A percentile compares a stretch with the other conserved stretches of the same genome.
Evolutionary conservation across 2,888 invertebrate genomes (phyloP).

Genomic region (Syrista parreyssii): DNA sequence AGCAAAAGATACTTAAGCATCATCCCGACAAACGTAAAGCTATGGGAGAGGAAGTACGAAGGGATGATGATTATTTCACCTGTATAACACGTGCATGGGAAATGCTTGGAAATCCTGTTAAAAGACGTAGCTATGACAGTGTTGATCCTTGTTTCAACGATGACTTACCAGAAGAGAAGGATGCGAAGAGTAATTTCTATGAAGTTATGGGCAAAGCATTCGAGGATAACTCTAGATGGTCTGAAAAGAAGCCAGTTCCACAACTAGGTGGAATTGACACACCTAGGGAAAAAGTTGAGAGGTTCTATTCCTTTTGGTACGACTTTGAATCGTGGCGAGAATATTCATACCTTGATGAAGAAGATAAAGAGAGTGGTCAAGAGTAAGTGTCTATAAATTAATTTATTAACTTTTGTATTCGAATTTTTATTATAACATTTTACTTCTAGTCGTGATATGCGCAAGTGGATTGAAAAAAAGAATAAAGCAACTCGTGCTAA

Average conservation of each 20-base stretch:
- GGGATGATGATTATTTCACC: conserved; percentile 97
- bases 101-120: conserved; percentile 82
- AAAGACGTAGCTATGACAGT: conserved; percentile 93
- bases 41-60: conserved; percentile 85
- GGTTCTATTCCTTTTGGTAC: conserved; percentile 98
- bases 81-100: conserved; percentile 99
- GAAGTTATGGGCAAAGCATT: conserved; percentile 74
- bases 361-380: conserved; percentile 97
- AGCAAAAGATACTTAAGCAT: conserved; percentile 89
- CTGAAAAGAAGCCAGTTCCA: conserved; percentile 88
- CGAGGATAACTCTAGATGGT: conserved; percentile 89
- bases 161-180: conserved; percentile 79
- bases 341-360: conserved; percentile 98
- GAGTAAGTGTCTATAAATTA: conserved; percentile 67
- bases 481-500: conserved; percentile 94
- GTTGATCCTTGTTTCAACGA: conserved; percentile 96
- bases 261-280: conserved; percentile 81
- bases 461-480: conserved; percentile 98
- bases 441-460: conserved; percentile 80
- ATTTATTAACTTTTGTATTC: conserved; percentile 2
- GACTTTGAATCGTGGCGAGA: conserved; percentile 99
- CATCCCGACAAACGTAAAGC: conserved; percentile 98
- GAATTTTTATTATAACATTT: conserved; percentile 2
- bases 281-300: conserved; percentile 86
- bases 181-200: conserved; percentile 85